Percentiles rank a stretch among this genome's conserved stretches.
Conservation (phyloP, 2,113 vertebrate species). For the Mormyrus lacerda region DNA sequence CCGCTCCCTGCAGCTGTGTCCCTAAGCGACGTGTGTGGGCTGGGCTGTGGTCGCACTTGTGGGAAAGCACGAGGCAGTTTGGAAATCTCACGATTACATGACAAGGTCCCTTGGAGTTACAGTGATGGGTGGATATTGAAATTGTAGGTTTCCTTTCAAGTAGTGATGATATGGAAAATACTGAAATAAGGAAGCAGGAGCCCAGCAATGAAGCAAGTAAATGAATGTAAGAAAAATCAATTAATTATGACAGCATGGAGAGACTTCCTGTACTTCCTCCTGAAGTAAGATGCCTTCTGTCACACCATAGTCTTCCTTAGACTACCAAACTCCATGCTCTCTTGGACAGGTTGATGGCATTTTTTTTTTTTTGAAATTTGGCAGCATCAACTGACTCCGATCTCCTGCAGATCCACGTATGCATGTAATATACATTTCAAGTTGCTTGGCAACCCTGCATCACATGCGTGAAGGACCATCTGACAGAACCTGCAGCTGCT, state of each 20-base stretch:
- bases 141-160: not conserved
- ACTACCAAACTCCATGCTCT: not conserved
- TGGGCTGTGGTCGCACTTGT: not conserved
- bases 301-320: not conserved
- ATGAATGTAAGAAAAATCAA: not conserved
- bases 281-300: not conserved
- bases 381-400: not conserved
- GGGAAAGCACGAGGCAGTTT: not conserved
- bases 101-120: not conserved
- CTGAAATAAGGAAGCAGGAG: not conserved
- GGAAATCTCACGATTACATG: not conserved
- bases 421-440: not conserved
- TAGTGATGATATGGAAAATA: not conserved
- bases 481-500: slow-evolving; percentile 72
- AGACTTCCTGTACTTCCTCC: not conserved
- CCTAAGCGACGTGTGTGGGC: not conserved
- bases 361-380: not conserved
- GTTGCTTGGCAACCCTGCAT: slow-evolving; percentile 16
- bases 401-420: not conserved
- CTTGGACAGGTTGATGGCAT: not conserved
- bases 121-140: not conserved
- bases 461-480: slow-evolving; percentile 63
- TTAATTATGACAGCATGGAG: not conserved
- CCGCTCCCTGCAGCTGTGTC: not conserved
- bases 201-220: not conserved